These are phyloP conservation scores for Muntiacus muntjak DNA, from an alignment of 2,113 vertebrate species.

Conservation along the genomic window DNA sequence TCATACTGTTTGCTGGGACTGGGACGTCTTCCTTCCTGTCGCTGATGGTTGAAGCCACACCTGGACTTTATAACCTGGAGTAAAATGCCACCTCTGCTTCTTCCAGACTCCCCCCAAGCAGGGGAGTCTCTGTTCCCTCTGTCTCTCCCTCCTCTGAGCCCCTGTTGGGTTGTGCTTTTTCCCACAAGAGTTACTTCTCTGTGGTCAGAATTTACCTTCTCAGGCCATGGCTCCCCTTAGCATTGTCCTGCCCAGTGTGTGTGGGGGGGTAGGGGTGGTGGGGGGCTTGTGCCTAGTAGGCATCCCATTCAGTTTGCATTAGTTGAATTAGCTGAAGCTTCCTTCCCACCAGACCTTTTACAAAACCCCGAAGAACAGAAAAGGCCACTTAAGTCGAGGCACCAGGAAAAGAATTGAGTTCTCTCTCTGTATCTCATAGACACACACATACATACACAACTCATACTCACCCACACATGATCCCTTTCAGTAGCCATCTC, in stretches of 20 bases:
- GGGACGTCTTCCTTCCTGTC: not conserved
- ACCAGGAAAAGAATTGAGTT: not conserved
- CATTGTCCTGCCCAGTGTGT: not conserved
- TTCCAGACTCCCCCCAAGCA: not conserved
- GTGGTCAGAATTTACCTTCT: not conserved
- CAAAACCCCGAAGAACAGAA: not conserved
- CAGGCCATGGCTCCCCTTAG: not conserved
- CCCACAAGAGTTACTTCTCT: not conserved
- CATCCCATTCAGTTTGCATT: not conserved
- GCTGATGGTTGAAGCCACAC: not conserved
- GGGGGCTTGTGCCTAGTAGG: not conserved
- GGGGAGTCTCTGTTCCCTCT: not conserved
- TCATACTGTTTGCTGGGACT: not conserved
- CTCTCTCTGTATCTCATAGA: not conserved
- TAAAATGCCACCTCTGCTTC: not conserved
- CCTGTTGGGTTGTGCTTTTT: not conserved
- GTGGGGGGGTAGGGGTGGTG: accelerated
- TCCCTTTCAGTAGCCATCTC: not conserved
- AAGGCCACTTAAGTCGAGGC: not conserved
- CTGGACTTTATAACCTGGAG: not conserved
- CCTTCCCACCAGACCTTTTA: not conserved
- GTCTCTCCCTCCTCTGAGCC: not conserved
- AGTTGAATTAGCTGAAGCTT: not conserved
- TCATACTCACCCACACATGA: not conserved
- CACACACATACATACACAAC: no score